A percentile compares a stretch with the other conserved stretches of the same genome.
Conservation (phyloP, 2,888 invertebrate species). For the Petrolisthes cinctipes region DNA sequence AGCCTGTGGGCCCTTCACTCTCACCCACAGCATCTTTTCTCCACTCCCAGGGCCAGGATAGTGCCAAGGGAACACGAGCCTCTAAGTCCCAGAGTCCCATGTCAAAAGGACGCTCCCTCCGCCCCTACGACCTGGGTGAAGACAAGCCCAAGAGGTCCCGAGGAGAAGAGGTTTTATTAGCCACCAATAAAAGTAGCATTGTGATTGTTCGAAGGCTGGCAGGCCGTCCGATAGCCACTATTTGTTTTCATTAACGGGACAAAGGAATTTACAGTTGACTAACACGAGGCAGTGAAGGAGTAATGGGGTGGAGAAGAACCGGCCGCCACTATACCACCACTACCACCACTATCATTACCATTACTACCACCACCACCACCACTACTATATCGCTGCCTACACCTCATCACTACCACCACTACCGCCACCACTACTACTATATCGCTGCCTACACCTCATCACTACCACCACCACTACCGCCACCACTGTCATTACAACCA, state of each 20-base stretch:
- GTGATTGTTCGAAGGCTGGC: slow-evolving; percentile 53
- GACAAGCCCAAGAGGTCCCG: not conserved
- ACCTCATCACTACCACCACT: not conserved
- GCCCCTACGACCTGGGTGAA: not conserved
- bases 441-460: not conserved
- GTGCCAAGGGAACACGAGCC: not conserved
- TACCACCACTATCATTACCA: not conserved
- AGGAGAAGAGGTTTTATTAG: slow-evolving; percentile 46
- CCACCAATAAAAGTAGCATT: slow-evolving; percentile 55
- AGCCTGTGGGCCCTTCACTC: slow-evolving; percentile 30
- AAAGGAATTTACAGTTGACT: slow-evolving; percentile 56
- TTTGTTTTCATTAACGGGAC: slow-evolving; percentile 61
- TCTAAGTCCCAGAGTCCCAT: slow-evolving; percentile 14
- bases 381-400: not conserved
- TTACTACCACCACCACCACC: not conserved
- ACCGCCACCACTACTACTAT: not conserved
- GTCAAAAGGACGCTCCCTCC: not conserved
- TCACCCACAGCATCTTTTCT: slow-evolving; percentile 21
- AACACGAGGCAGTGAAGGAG: slow-evolving; percentile 45
- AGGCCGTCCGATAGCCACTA: slow-evolving; percentile 54
- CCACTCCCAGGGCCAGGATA: not conserved
- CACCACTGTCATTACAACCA: no score
- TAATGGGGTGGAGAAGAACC: slow-evolving; percentile 42
- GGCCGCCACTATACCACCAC: not conserved
- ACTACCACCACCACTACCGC: not conserved